These are phyloP conservation scores for Drosophila nigrodunni DNA, from an alignment of 1,140 invertebrate genomes.

Conservation along the genomic window DNA sequence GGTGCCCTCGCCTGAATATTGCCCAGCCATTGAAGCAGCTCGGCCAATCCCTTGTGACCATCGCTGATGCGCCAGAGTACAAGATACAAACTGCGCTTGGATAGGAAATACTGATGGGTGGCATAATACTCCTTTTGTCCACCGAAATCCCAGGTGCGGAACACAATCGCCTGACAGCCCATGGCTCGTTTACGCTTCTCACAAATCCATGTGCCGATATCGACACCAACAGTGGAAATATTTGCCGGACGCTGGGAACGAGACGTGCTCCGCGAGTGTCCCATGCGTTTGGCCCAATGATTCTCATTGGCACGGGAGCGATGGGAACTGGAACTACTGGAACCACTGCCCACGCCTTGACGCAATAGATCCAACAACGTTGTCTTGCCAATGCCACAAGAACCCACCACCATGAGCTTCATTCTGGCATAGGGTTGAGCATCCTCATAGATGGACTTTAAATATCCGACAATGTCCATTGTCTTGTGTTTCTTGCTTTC, in stretches of 20 bases:
- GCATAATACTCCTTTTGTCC: constrained; percentile 98
- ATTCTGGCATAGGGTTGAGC: constrained; percentile 97
- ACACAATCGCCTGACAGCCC: constrained; percentile 94
- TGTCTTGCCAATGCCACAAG: constrained; percentile 96
- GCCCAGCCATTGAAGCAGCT: constrained; percentile 97
- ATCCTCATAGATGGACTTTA: constrained; percentile 95
- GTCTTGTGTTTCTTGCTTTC: constrained; percentile 97
- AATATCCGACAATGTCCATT: constrained; percentile 97
- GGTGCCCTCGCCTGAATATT: constrained; percentile 97
- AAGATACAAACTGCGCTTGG: constrained; percentile 96
- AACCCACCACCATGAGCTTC: constrained; percentile 99
- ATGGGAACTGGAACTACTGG: constrained; percentile 53
- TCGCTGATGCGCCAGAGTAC: constrained; percentile 98
- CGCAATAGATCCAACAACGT: constrained; percentile 95
- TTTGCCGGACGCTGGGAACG: constrained; percentile 84
- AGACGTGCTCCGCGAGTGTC: constrained; percentile 88
- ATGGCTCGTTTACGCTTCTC: constrained; percentile 89
- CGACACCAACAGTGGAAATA: constrained; percentile 98
- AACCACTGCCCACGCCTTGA: constrained; percentile 86
- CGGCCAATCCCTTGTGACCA: constrained; percentile 94
- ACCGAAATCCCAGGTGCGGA: constrained; percentile 99
- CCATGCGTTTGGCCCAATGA: constrained; percentile 98
- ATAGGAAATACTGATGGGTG: constrained; percentile 99
- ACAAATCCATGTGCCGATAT: constrained; percentile 97
- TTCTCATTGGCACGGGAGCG: constrained; percentile 75